Percentiles rank a stretch among this genome's conserved stretches.
Evolutionary conservation across 1,140 invertebrate species (phyloP).

Genomic region (Lerema accius): DNA sequence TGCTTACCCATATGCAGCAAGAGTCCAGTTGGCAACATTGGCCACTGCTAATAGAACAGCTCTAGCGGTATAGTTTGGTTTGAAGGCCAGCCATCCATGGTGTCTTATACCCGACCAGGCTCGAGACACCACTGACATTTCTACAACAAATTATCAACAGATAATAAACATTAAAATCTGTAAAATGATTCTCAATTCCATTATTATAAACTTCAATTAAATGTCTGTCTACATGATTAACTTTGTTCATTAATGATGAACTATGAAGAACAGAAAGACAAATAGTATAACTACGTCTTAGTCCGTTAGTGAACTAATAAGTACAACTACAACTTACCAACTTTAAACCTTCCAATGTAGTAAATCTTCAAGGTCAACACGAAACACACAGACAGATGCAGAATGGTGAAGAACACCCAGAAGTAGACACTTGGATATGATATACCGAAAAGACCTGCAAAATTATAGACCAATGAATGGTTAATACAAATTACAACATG

Average conservation of each 20-base stretch:
- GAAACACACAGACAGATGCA: conserved; percentile 89
- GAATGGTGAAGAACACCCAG: conserved; percentile 89
- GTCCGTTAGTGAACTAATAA: no score
- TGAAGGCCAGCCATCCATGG: conserved; percentile 36
- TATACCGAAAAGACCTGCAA: conserved; percentile 90
- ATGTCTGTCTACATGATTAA: no score
- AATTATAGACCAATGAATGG: not conserved
- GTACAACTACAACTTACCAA: conserved; percentile 84
- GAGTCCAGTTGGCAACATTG: conserved; percentile 88
- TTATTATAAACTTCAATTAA: no score
- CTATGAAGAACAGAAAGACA: no score
- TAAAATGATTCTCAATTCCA: no score
- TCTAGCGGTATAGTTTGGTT: conserved; percentile 64
- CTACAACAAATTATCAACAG: conserved; percentile 18
- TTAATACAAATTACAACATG: no score
- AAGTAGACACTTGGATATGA: conserved; percentile 87
- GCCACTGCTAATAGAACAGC: conserved; percentile 84
- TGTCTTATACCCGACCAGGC: conserved; percentile 36
- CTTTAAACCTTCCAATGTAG: conserved; percentile 91
- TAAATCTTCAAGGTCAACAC: conserved; percentile 92
- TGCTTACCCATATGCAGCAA: conserved; percentile 87
- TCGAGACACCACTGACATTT: conserved; percentile 26
- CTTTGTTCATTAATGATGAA: no score
- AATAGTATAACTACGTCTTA: no score
- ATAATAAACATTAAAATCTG: no score